A percentile compares a stretch with the other conserved stretches of the same genome.
Conservation (phyloP, 1,140 invertebrate species). For the Paraescarpia echinospica region DNA sequence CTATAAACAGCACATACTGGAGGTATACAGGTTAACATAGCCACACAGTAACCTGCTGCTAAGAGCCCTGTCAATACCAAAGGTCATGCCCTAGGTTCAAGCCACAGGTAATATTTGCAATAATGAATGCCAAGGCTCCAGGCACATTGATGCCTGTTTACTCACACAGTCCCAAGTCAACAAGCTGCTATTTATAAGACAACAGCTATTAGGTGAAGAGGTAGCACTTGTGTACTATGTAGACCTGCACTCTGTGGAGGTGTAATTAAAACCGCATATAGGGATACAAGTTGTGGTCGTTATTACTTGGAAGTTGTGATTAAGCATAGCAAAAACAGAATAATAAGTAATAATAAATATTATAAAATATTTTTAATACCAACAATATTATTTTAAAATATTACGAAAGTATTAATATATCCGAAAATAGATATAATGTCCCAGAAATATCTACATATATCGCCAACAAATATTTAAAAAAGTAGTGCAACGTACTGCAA, state of each 20-base stretch:
- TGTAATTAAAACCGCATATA: not conserved
- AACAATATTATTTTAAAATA: too few species aligned
- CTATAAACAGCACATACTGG: not conserved
- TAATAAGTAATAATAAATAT: too few species aligned
- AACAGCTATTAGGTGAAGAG: not conserved
- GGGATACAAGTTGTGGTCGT: too few species aligned
- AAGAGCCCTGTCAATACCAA: not conserved
- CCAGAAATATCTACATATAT: too few species aligned
- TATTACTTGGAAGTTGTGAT: too few species aligned
- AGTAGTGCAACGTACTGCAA: too few species aligned
- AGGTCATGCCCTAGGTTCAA: constrained; percentile 1
- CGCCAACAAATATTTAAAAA: too few species aligned
- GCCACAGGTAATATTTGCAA: not conserved
- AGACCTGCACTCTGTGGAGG: not conserved
- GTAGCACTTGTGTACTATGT: not conserved
- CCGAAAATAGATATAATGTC: too few species aligned
- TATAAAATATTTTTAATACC: too few species aligned
- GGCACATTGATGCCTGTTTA: not conserved
- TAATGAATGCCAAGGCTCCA: not conserved
- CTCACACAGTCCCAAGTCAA: not conserved
- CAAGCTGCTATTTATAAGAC: not conserved
- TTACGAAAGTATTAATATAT: too few species aligned
- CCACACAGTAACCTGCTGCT: not conserved
- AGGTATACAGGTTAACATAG: not conserved
- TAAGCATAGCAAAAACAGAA: too few species aligned